Evolutionary conservation across 2,797 vertebrate genomes (phyloP), one percentile per base, ranked within the genome.

Genomic region (Muraenolepis orangiensis): DNA sequence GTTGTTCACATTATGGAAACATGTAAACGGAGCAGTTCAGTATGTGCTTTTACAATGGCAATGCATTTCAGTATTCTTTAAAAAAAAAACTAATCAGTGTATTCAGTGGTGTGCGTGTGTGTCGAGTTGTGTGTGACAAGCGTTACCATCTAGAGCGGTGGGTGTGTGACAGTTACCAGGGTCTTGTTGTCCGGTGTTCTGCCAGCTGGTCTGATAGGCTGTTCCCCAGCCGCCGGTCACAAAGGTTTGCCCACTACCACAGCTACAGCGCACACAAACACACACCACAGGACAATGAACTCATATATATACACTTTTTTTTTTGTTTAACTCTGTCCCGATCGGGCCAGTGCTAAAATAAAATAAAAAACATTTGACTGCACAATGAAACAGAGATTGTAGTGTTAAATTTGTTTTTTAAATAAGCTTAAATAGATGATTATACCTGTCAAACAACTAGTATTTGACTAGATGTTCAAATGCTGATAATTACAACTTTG

Each of bases 191-290:
- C 94, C 88, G 70, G 96, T 95, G 78, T 95, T 95, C 91, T 98
- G 97, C 97, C 97, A 98, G n/a, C 80, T 85, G 68, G 96, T 95
- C 92, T 98, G 98, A 90, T 98, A 98, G 85, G 96, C 95, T 80
- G 94, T 96, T 73, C 97, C 96, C 98, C 97, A 98, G 74, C 96
- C 96, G 61, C 97, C 96, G 0, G 96, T 94, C 93, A 98, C 94
- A 88, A 98, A 98, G 40, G 97, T 94, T 81, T 97, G 97, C 81
- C 96, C 96, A 30, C 96, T 98, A 87, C 76, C 87, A 80, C 91
- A 92, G 83, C 89, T 91, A 13, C 38, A 34, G 72, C 66, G 57
- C 1, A 34, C 36, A 26, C 29, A 72, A 34, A 57, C 64, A 51
- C 20, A 30, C 11, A 29, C 23, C 29, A 2, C 16, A 38, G 13